A percentile compares a stretch with the other conserved stretches of the same genome.
These are phyloP conservation scores for Rhagium mordax DNA, from an alignment of 2,888 invertebrate genomes.

Conservation along the genomic window DNA sequence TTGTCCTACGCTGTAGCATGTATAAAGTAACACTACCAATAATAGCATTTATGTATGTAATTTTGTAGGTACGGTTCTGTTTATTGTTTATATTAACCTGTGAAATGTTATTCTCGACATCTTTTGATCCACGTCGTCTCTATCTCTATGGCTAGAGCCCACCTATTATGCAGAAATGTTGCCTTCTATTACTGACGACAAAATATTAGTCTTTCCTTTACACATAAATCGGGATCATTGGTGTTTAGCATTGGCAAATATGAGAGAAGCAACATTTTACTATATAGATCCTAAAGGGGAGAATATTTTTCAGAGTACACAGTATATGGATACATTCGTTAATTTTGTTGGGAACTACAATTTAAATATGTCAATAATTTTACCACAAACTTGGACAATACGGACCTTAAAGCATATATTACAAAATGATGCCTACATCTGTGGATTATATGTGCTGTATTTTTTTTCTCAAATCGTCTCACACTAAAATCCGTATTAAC, in stretches of 20 bases:
- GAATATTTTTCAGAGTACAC: background rate
- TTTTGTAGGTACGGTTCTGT: no score
- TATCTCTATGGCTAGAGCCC: no score
- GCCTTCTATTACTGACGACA: background rate
- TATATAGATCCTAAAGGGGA: constrained; percentile 1
- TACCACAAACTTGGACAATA: background rate
- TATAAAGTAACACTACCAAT: no score
- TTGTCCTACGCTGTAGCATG: no score
- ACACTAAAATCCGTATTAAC: no score
- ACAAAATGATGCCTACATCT: background rate
- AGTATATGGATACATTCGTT: background rate
- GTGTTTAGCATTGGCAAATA: background rate
- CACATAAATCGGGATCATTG: constrained; percentile 1
- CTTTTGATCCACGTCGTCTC: no score
- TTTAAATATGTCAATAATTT: background rate
- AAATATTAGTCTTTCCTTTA: background rate
- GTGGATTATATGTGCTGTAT: background rate
- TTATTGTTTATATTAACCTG: no score
- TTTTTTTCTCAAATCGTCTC: background rate
- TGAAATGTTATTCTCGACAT: no score
- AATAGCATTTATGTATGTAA: no score
- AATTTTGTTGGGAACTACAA: background rate
- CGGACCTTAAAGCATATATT: background rate
- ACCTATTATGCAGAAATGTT: background rate
- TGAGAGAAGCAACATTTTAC: background rate